Evolutionary conservation across 2,113 vertebrate genomes (phyloP), one percentile per base, ranked within the genome.

Genomic region (Sylvicapra grimmia): DNA sequence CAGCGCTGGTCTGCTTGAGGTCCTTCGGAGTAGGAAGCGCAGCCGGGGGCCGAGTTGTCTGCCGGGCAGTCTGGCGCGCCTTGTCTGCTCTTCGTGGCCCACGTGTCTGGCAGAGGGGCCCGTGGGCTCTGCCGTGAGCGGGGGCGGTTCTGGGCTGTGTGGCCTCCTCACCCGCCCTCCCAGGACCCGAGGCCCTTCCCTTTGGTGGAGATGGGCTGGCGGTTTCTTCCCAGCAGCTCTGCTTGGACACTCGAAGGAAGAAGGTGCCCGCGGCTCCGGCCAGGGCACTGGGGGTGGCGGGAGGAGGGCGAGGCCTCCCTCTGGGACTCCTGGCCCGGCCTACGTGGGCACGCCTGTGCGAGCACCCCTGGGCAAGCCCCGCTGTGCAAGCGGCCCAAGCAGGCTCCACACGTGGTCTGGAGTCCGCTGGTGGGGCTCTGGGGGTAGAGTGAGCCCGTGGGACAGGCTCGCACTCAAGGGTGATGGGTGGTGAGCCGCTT

Each of bases 401-500:
- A 93, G 44, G 65, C 77, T 31, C 63, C n/a, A 10, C 77, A 29
- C 21, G 40, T n/a, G 40, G 9, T 18, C 11, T 61, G 16, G 4
- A 68, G 80, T n/a, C 36, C 1, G 9, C 18, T 54, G 53, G 40
- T 63, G 18, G 40, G 83, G 18, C n/a, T 72, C 36, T 51, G 47
- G 33, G 68, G 23, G 72, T 44, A 4, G 23, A 40, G 72, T 77
- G 36, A 10, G 36, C 72, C 40, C 1, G 1, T 6, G n/a, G 68
- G 19, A 75, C 68, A 40, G n/a, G 19, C n/a, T 40, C 0, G 19
- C n/a, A 23, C n/a, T 40, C 68, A 23, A 40, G 68, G n/a, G 68
- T 0, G 10, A 5, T 23, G n/a, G n/a, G n/a, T 5, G 5, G 68
- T 12, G 19, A 40, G 19, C 68, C 3, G 1, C 19, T 75, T 75